Conservation (phyloP, 92 coral and sea anemone genomes). For the Porites lobata region DNA sequence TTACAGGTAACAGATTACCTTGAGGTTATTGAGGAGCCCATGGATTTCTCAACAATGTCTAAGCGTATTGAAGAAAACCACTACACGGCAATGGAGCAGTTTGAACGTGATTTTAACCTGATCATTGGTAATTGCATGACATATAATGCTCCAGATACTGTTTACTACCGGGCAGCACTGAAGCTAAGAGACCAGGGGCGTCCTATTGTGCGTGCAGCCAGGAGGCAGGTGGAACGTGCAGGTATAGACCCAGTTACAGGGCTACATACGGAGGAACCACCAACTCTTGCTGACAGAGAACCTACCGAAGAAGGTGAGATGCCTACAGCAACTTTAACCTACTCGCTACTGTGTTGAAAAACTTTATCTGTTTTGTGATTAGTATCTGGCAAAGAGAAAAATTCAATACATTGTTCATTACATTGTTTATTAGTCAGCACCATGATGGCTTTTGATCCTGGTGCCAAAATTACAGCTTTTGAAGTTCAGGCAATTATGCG, state of each 20-base stretch:
- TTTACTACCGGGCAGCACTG: constrained; percentile 95
- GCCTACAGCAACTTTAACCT: background rate
- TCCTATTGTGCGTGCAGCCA: constrained; percentile 92
- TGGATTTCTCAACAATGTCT: constrained; percentile 96
- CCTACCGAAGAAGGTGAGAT: constrained; percentile 94
- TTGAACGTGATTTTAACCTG: constrained; percentile 93
- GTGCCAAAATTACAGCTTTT: background rate
- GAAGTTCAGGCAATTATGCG: too few species aligned
- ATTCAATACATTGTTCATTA: too few species aligned
- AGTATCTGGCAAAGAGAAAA: too few species aligned
- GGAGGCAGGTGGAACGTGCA: constrained; percentile 94
- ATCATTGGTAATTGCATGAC: constrained; percentile 86
- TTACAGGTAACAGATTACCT: constrained; percentile 94
- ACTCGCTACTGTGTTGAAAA: background rate
- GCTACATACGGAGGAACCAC: constrained; percentile 90
- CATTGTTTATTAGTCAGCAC: too few species aligned
- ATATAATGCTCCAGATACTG: constrained; percentile 95
- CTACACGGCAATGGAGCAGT: constrained; percentile 94
- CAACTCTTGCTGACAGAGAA: constrained; percentile 92
- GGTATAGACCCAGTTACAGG: constrained; percentile 99
- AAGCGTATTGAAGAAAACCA: constrained; percentile 87
- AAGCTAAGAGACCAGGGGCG: constrained; percentile 96
- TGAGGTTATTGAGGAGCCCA: constrained; percentile 88
- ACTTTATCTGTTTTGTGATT: background rate
- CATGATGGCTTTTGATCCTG: background rate